Conservation (phyloP, 2,113 vertebrate genomes). For the cat (Felis catus) region F.catus_Fca126_mat1.0 CM031413.1:28084501-28085000, state of each 20-base stretch:
- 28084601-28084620: neutral
- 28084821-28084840: neutral
- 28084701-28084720: neutral
- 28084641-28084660: neutral
- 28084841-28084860: neutral
- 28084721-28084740: neutral
- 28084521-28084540: neutral
- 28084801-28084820: neutral
- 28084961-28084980: neutral
- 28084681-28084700: neutral
- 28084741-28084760: neutral
- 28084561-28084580: neutral
- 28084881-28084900: neutral
- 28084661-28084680: neutral
- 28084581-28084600: neutral
- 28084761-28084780: too few species aligned
- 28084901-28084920: neutral
- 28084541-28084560: neutral
- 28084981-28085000: neutral
- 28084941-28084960: neutral
- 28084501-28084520: neutral
- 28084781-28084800: neutral
- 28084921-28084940: neutral
- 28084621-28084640: neutral
- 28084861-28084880: neutral